Conservation (phyloP, 2,113 vertebrate species). For the Athene cunicularia region DNA sequence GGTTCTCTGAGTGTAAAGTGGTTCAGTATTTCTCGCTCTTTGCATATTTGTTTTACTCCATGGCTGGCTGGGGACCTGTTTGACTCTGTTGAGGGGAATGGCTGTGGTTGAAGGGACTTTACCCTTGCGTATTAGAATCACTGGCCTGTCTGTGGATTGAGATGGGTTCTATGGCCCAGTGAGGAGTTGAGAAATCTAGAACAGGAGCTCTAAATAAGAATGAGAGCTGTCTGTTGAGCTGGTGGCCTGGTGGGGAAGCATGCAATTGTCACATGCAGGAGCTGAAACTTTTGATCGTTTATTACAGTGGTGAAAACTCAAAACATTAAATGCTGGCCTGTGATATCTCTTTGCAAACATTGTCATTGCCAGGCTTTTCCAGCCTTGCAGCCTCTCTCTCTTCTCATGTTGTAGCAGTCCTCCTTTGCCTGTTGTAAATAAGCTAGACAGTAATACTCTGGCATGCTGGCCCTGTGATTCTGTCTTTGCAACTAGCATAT, state of each 20-base stretch:
- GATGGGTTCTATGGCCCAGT: background rate
- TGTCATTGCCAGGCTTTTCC: background rate
- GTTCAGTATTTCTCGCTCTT: background rate
- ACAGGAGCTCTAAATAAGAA: background rate
- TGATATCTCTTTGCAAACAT: background rate
- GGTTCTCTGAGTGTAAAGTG: background rate
- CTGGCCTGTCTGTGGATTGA: background rate
- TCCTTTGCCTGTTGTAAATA: background rate
- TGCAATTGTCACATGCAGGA: background rate
- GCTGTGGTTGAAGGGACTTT: background rate
- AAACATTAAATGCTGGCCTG: background rate
- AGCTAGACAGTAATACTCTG: background rate
- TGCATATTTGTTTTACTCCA: background rate
- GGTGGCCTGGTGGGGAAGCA: background rate
- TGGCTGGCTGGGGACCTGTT: background rate
- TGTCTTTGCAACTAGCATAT: background rate
- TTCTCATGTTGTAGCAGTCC: background rate
- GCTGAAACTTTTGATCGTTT: background rate
- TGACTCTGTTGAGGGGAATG: background rate
- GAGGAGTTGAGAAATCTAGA: background rate
- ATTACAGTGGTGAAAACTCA: background rate
- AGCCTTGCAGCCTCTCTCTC: background rate
- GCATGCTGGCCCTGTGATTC: background rate
- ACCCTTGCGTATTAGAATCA: background rate
- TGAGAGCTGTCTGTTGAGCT: rapidly evolving